A percentile compares a stretch with the other conserved stretches of the same genome.
Conservation (phyloP, 2,888 invertebrate species). For the Hirtodrosophila histrioides region DNA sequence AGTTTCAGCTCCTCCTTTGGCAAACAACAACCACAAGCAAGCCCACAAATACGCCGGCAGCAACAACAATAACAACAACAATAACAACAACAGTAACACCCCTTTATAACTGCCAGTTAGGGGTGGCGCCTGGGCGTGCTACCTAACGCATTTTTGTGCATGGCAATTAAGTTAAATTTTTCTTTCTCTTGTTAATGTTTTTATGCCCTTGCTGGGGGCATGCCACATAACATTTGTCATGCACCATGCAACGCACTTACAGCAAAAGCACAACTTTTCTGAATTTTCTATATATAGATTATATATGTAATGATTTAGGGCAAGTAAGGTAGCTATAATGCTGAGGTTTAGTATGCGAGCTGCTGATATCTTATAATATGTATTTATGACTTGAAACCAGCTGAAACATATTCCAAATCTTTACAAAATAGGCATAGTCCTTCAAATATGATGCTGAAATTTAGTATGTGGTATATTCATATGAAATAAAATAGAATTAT, state of each 20-base stretch:
- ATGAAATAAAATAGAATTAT: no score
- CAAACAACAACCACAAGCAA: slow-evolving; percentile 53
- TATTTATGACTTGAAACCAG: no score
- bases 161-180: slow-evolving; percentile 77
- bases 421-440: no score
- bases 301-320: no score
- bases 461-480: no score
- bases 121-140: slow-evolving; percentile 12
- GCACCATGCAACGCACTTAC: slow-evolving; percentile 30
- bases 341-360: no score
- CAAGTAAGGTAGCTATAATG: no score
- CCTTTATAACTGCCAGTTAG: slow-evolving; percentile 45
- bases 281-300: no score
- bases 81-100: slow-evolving; percentile 56
- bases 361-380: no score
- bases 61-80: slow-evolving; percentile 32
- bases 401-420: no score
- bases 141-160: slow-evolving; percentile 62
- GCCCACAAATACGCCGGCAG: slow-evolving; percentile 56
- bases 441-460: no score
- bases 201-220: slow-evolving; percentile 38
- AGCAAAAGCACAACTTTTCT: no score
- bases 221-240: slow-evolving; percentile 38
- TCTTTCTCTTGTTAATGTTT: slow-evolving; percentile 72
- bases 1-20: neutral